Base-by-base conservation (phyloP, 2,888 invertebrate species). In the Anthrax anthrax region DNA sequence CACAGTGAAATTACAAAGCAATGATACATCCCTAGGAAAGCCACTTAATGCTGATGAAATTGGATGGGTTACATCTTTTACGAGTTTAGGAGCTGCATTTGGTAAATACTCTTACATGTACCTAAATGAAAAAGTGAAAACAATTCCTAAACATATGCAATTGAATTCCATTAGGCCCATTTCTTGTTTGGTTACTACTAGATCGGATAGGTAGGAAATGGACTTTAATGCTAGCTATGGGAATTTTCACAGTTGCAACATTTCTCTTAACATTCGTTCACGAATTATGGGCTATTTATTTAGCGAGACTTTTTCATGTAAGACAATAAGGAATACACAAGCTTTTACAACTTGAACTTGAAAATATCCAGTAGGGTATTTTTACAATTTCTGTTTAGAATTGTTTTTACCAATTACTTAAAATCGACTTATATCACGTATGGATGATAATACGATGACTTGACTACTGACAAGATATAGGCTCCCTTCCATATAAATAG, bases 51-150 rank as follows among this genome's bases (percentile, higher is more conserved):
- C 62, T 0, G 72, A 72, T 37, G 70, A 81, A 60, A 70, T 71
- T 50, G 76, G 79, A 8, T 81, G 81, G 81, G 72, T 83, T 47
- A 80, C 78, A 10, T 78, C 79, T 4, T 62, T 80, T 32, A 65
- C 80, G 16, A 73, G 80, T 1, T 58, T 80, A 36, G 81, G 81
- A 37, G 77, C 80, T n/a, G 66, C 76, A 19, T 58, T 76, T 36
- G 79, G 80, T 75, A 54, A 64, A 63, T 18, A 32, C 16, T 39
- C n/a, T n/a, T n/a, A n/a, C n/a, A n/a, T n/a, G n/a, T n/a, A n/a
- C n/a, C n/a, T n/a, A n/a, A n/a, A n/a, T 6, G 8, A 23, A 23
- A 23, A 23, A 23, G 5, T 23, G 23, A 23, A 23, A 23, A 23
- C n/a, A n/a, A n/a, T n/a, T n/a, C 23, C 4, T 6, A 6, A 23